Evolutionary conservation across 1,140 invertebrate species (phyloP), one percentile per base, ranked within the genome.

Genomic region (Eurosta solidaginis): DNA sequence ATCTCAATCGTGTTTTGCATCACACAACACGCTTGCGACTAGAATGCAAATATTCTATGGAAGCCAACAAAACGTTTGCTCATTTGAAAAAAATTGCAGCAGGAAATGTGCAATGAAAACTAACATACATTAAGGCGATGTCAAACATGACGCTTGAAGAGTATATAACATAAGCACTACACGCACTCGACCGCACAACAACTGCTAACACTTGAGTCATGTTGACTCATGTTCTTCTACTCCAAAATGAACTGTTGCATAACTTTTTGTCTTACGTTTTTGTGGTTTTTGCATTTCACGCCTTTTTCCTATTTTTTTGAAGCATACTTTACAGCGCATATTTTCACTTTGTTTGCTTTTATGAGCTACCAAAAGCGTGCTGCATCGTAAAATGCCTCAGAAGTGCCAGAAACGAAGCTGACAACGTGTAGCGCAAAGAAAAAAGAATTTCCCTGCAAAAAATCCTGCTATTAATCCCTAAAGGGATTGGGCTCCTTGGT

Each of bases 281-380:
- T 47, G 14, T n/a, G n/a, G n/a, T 47, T 5, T 17, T 4, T 12
- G 12, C 14, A 47, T 17, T 47, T 40, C n/a, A 68, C 36, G 33
- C 59, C 40, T 68, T 68, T 68, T n/a, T 20, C 17, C 20, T 22
- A 22, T 22, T 17, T 22, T 25, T 7, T 6, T 10, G 49, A 25
- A 40, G 59, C 59, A 68, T 40, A 68, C 33, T 68, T 40, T 68
- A 10, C 59, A 42, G 59, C 59, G 33, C 14, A 17, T 9, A 42
- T 40, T 68, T 68, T 33, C 33, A 68, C 59, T 68, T 68, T 42
- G 33, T 22, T 68, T 42, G 59, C 36, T 3, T 40, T 68, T 68
- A 68, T 9, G 59, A 68, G 59, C 59, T 40, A 20, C 33, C 22
- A 68, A 68, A 68, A 68, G 59, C n/a, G n/a, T 40, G 59, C 33